Evolutionary conservation across 2,113 vertebrate genomes (phyloP).

Genomic region (Atractosteus spatula): DNA sequence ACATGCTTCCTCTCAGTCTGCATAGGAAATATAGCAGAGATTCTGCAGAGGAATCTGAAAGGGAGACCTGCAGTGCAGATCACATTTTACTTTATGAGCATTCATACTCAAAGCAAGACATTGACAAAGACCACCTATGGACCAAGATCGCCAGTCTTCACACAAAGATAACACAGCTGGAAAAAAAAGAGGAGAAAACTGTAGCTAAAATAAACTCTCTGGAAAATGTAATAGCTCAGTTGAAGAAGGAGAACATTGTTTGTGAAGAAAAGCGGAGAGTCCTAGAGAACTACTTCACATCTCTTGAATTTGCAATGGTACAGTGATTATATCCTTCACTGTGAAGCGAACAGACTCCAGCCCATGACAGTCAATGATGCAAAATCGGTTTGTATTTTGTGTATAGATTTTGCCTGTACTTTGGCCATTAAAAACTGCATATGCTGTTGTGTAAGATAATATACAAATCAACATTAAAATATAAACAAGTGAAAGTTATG

Average conservation of each 20-base stretch:
- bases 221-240: constrained; percentile 65
- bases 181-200: constrained; percentile 73
- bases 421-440: constrained; percentile 21
- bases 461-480: too few relatives aligned
- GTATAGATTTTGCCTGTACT: background rate
- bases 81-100: constrained; percentile 69
- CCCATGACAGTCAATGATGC: background rate
- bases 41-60: constrained; percentile 9
- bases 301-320: constrained; percentile 61
- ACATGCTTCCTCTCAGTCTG: constrained; percentile 26
- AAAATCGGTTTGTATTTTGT: too few relatives aligned
- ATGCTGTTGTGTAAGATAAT: constrained; percentile 17
- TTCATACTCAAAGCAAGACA: constrained; percentile 74
- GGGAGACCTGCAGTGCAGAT: constrained; percentile 28
- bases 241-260: constrained; percentile 70
- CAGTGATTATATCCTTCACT: constrained; percentile 32
- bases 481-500: too few relatives aligned
- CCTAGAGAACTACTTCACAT: constrained; percentile 66
- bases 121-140: constrained; percentile 73
- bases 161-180: constrained; percentile 74
- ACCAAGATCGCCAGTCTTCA: constrained; percentile 75
- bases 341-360: background rate
- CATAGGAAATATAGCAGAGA: background rate
- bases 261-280: constrained; percentile 75
- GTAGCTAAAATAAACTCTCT: constrained; percentile 69